These are phyloP conservation scores for Danio albolineatus DNA, from an alignment of 2,797 vertebrate genomes.

Conservation along the genomic window DNA sequence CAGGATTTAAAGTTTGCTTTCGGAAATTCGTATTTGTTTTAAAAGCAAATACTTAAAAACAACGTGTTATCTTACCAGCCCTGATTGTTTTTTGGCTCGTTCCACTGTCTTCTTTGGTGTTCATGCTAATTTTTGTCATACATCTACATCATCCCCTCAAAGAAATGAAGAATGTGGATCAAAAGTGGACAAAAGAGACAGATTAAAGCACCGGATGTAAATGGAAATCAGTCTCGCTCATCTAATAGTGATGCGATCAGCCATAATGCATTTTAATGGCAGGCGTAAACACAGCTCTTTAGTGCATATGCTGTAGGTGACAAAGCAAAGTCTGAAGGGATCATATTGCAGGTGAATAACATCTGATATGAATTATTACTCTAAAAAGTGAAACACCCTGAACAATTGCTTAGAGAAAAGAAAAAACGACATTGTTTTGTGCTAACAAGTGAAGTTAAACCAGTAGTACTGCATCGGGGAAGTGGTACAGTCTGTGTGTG, in stretches of 20 bases:
- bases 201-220: too few species aligned
- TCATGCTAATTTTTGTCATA: too few species aligned
- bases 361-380: slow-evolving; percentile 55
- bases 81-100: too few species aligned
- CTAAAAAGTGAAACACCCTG: slow-evolving; percentile 27
- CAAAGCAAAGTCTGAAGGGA: slow-evolving; percentile 54
- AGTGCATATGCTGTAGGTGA: slow-evolving; percentile 22
- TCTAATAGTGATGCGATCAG: not conserved
- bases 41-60: too few species aligned
- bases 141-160: too few species aligned
- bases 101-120: too few species aligned
- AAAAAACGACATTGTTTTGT: slow-evolving; percentile 28
- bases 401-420: slow-evolving; percentile 33
- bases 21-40: too few species aligned
- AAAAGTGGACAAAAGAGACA: too few species aligned
- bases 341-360: slow-evolving; percentile 65
- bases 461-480: slow-evolving; percentile 49
- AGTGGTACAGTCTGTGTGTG: slow-evolving; percentile 26
- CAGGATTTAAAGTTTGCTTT: too few species aligned
- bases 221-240: too few species aligned
- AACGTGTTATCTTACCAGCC: too few species aligned
- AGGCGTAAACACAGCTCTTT: not conserved
- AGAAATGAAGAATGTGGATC: too few species aligned
- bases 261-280: not conserved
- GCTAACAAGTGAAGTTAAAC: slow-evolving; percentile 32